Evolutionary conservation across 2,888 invertebrate species (phyloP).

Genomic region (Actias luna): DNA sequence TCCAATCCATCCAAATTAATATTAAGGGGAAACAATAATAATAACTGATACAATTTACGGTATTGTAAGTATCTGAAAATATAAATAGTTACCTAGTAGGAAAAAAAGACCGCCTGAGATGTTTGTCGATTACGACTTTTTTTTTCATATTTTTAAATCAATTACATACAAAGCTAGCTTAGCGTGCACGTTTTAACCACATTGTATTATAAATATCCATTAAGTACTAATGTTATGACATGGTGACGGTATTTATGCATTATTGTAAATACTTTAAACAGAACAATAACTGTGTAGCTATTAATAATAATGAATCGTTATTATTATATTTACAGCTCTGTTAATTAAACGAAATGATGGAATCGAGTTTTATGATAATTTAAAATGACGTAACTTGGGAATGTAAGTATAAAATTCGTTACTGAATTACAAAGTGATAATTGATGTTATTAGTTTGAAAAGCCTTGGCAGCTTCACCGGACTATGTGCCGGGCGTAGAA

Average conservation of each 20-base stretch:
- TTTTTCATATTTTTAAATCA: too few species aligned
- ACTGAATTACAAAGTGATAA: background rate
- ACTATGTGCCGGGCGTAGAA: too few species aligned
- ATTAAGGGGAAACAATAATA: too few species aligned
- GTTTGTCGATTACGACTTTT: background rate
- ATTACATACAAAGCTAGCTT: background rate
- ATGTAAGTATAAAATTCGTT: background rate
- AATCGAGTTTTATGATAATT: background rate
- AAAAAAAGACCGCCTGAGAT: background rate
- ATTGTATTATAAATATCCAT: background rate
- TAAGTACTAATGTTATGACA: background rate
- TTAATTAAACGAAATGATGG: background rate
- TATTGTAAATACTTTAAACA: background rate
- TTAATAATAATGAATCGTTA: background rate
- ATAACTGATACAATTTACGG: too few species aligned
- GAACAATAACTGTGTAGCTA: background rate
- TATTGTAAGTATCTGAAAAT: too few species aligned
- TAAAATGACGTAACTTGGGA: background rate
- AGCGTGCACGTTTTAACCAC: background rate
- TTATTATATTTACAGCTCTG: background rate
- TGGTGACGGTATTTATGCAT: background rate
- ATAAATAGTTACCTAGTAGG: background rate
- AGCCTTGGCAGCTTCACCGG: too few species aligned
- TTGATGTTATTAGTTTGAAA: too few species aligned
- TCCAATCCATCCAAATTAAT: too few species aligned